Percentiles rank a stretch among this genome's conserved stretches.
These are phyloP conservation scores for Mesorhabditis belari DNA, from an alignment of 2,888 invertebrate species.

Conservation along the genomic window DNA sequence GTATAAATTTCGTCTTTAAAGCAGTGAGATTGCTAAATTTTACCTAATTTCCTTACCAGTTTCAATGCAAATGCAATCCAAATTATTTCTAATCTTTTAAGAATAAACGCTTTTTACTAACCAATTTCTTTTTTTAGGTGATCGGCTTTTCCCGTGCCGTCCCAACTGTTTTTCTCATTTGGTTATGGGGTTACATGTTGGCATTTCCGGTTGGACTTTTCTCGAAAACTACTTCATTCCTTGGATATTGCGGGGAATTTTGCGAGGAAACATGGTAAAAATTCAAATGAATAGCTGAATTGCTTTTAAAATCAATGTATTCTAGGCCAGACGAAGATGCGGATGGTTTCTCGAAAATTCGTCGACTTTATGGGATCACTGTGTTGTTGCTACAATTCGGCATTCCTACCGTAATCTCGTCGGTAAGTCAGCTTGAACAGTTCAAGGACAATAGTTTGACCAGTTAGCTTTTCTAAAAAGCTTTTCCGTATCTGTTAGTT, in stretches of 20 bases:
- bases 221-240: conserved; percentile 31
- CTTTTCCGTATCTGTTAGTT: too few species aligned
- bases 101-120: neutral
- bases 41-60: neutral
- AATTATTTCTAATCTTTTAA: neutral
- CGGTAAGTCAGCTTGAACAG: too few species aligned
- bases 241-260: conserved; percentile 45
- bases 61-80: neutral
- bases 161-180: conserved; percentile 36
- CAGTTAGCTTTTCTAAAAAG: too few species aligned
- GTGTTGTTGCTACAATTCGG: conserved; percentile 50
- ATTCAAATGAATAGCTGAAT: conserved; percentile 2
- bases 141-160: conserved; percentile 41
- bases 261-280: conserved; percentile 50
- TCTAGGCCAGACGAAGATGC: conserved; percentile 41
- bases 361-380: conserved; percentile 30
- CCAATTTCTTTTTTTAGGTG: conserved; percentile 21
- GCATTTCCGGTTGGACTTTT: conserved; percentile 48
- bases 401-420: conserved; percentile 46
- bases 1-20: too few species aligned
- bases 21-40: too few species aligned
- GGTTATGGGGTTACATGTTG: conserved; percentile 42
- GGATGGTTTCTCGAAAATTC: conserved; percentile 18
- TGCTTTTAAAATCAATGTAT: conserved; percentile 1
- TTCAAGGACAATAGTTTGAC: too few species aligned